Conservation (phyloP, 2,113 vertebrate species). For the Hemibates koningsi region DNA sequence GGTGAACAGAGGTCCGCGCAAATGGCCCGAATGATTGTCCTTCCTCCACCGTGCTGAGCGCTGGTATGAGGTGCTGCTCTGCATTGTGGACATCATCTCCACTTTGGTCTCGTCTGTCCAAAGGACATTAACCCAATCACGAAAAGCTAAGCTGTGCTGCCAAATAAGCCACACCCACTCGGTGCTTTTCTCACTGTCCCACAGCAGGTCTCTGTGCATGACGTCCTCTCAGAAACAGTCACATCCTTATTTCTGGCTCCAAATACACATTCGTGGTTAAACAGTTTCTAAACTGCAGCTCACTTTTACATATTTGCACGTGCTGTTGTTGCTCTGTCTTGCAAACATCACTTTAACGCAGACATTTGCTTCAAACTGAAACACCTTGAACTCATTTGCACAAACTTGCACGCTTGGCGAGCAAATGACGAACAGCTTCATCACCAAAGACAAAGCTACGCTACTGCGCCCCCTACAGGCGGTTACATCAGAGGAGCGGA, state of each 20-base stretch:
- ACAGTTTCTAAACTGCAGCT: not conserved
- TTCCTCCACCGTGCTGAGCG: not conserved
- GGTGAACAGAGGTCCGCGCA: not conserved
- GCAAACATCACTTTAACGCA: not conserved
- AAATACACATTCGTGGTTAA: not conserved
- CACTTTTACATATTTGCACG: not conserved
- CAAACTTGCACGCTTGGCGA: not conserved
- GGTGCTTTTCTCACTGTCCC: not conserved
- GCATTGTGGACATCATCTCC: not conserved
- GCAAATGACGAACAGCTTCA: not conserved
- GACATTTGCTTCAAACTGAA: not conserved
- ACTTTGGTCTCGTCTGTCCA: not conserved
- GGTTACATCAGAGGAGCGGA: not conserved
- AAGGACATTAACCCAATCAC: not conserved
- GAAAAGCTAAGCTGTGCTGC: not conserved
- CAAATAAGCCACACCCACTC: not conserved
- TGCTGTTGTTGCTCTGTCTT: not conserved
- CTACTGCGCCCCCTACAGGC: not conserved
- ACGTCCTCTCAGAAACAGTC: not conserved
- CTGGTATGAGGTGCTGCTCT: not conserved
- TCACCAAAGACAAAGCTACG: not conserved
- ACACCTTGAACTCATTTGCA: not conserved
- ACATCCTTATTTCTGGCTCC: not conserved
- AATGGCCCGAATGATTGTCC: not conserved
- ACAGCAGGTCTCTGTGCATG: not conserved